Evolutionary conservation across 2,888 invertebrate genomes (phyloP), one percentile per base, ranked within the genome.

Genomic region (Celastrina argiolus): DNA sequence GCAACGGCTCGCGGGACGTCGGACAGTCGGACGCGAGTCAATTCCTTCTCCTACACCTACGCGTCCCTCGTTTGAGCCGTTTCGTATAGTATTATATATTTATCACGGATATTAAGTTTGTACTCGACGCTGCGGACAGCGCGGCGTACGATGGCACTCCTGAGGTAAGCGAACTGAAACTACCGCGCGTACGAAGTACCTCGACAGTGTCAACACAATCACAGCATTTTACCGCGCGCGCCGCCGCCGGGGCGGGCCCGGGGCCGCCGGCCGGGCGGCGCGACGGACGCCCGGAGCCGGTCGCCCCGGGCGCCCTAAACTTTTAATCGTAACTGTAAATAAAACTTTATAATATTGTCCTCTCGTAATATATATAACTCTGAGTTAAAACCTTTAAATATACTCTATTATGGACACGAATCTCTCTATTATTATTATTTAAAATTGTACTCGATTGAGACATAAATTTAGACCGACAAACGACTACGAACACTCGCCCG

Each of bases 341-440:
- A 89, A 83, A 87, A 85, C 87, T 83, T 82, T 75, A 88, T 51
- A 51, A 51, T 88, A 88, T 89, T 89, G 88, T 88, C 88, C 79
- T 84, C 78, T 86, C 79, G 81, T 82, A 79, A 82, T 88, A 90
- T 85, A 87, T 88, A 88, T 81, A 88, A 85, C 87, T 89, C 84
- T 89, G 87, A 81, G 72, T 82, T 84, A 85, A 86, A 85, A 78
- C 75, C 82, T 83, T 84, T 84, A 87, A 85, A 88, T 82, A 87
- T 88, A 86, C 80, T 83, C 81, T 82, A 82, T 76, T 83, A 81
- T 88, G 89, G 90, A 89, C 89, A 84, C 81, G 83, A 81, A 80
- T 81, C 75, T 77, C 56, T 81, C 79, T 81, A 81, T 80, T 78
- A 75, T 80, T 78, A 75, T 83, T 80, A 78, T 51, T 59, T 61